Conservation (phyloP, 2,888 invertebrate species). For the Lithodes maja region DNA sequence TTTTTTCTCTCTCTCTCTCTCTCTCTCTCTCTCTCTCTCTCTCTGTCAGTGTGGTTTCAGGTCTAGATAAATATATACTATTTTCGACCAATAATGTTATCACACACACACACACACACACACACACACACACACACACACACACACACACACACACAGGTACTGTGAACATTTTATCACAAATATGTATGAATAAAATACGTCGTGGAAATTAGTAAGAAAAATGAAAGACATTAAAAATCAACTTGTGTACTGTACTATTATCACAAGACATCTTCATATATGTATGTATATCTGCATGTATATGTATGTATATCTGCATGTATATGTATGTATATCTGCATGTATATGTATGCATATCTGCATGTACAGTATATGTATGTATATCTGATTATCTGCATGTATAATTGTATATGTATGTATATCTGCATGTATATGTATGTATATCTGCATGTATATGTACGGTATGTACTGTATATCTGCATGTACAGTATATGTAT, state of each 20-base stretch:
- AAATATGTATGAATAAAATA: constrained; percentile 4
- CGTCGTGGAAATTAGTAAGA: no score
- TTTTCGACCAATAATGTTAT: neutral
- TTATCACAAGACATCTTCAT: no score
- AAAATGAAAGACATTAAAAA: no score
- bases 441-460: neutral
- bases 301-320: constrained; percentile 32
- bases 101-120: neutral
- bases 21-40: no score
- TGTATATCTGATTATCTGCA: neutral
- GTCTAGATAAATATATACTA: neutral
- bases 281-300: neutral
- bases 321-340: constrained; percentile 38
- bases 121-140: neutral
- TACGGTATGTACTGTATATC: neutral
- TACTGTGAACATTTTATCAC: constrained; percentile 1
- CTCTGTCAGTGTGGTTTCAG: neutral
- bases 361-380: constrained; percentile 34
- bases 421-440: neutral
- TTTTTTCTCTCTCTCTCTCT: no score
- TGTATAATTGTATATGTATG: no score
- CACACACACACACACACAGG: constrained; percentile 18
- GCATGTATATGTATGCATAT: constrained; percentile 38
- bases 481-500: neutral
- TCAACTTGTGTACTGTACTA: no score